Evolutionary conservation across 2,797 vertebrate species (phyloP).

Genomic region (Mormyrops attenuatus): DNA sequence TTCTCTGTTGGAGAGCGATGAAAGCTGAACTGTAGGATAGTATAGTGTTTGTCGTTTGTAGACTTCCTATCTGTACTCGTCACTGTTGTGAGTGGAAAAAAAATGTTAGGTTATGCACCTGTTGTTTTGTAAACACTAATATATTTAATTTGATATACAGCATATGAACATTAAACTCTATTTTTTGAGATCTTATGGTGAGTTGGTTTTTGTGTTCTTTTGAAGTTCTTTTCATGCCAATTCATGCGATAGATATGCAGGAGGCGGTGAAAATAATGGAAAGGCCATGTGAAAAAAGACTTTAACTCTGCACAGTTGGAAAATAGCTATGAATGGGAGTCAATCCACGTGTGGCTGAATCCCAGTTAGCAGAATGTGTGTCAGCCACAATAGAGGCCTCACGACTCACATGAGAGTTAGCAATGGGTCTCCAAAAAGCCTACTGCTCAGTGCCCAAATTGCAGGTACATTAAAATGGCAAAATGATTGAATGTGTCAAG

Average conservation of each 20-base stretch:
- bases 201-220: slow-evolving; percentile 43
- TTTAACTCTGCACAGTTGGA: not conserved
- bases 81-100: slow-evolving; percentile 57
- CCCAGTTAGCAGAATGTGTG: not conserved
- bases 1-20: slow-evolving; percentile 32
- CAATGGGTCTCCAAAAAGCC: not conserved
- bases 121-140: slow-evolving; percentile 97
- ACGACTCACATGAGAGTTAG: not conserved
- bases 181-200: slow-evolving; percentile 72
- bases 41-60: slow-evolving; percentile 20
- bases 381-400: not conserved
- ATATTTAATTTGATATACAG: slow-evolving; percentile 98
- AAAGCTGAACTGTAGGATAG: slow-evolving; percentile 43
- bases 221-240: not conserved
- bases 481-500: not conserved
- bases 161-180: slow-evolving; percentile 89
- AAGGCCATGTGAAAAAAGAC: not conserved
- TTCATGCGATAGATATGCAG: not conserved
- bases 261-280: not conserved
- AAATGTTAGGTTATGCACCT: slow-evolving; percentile 67
- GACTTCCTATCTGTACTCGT: slow-evolving; percentile 40
- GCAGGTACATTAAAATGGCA: not conserved
- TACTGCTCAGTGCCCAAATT: not conserved
- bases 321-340: not conserved
- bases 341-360: not conserved